Evolutionary conservation across 1,140 invertebrate genomes (phyloP).

Genomic region (Calosoma granatense): DNA sequence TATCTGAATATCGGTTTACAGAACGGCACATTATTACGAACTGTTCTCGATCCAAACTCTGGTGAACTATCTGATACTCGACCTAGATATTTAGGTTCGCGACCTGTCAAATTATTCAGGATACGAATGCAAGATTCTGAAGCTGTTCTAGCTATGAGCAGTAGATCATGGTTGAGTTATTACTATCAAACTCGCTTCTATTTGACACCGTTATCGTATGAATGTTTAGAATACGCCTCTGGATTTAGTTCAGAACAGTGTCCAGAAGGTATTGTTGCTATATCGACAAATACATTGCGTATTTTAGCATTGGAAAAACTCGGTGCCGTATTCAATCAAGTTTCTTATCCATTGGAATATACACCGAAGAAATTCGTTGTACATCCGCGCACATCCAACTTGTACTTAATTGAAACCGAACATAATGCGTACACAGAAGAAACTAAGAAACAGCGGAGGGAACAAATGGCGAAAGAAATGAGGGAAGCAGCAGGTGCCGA

Average conservation of each 20-base stretch:
- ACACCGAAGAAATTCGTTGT: slow-evolving; percentile 94
- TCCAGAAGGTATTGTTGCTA: slow-evolving; percentile 98
- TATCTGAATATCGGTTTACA: slow-evolving; percentile 97
- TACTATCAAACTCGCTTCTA: slow-evolving; percentile 97
- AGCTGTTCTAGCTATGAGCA: slow-evolving; percentile 95
- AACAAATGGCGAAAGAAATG: slow-evolving; percentile 88
- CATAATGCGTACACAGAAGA: slow-evolving; percentile 98
- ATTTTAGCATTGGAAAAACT: slow-evolving; percentile 98
- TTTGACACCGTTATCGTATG: slow-evolving; percentile 91
- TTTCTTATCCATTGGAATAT: slow-evolving; percentile 83
- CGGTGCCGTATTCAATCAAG: slow-evolving; percentile 97
- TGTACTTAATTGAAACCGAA: slow-evolving; percentile 92
- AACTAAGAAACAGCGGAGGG: slow-evolving; percentile 84
- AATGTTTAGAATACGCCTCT: slow-evolving; percentile 94
- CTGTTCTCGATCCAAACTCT: slow-evolving; percentile 91
- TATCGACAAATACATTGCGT: slow-evolving; percentile 92
- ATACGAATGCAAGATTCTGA: slow-evolving; percentile 92
- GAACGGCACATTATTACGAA: slow-evolving; percentile 92
- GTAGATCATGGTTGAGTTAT: slow-evolving; percentile 96
- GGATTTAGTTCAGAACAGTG: slow-evolving; percentile 98
- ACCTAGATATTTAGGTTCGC: slow-evolving; percentile 84
- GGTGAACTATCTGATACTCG: slow-evolving; percentile 95
- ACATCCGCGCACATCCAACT: slow-evolving; percentile 84
- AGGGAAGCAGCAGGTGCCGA: slow-evolving; percentile 91
- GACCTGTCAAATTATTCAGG: slow-evolving; percentile 92